phyloP scores from a whole-genome alignment of 1,140 invertebrate genomes.

The Callitettix versicolor region DNA sequence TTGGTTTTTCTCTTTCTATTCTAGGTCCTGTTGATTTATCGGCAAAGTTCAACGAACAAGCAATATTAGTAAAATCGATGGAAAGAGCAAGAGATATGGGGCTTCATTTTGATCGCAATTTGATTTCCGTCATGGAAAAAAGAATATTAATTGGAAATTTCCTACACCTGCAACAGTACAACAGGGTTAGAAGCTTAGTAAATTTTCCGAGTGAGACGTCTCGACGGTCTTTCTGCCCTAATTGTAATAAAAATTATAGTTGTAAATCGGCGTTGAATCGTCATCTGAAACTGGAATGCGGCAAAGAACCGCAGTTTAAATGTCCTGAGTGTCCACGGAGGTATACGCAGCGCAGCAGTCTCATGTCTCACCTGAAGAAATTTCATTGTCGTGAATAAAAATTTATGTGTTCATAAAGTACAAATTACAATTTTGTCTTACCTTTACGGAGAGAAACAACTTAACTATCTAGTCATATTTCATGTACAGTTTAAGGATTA shows the following conservation, averaged over 20 bases:
- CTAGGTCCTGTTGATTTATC: no score
- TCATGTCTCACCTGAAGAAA: slow-evolving; percentile 15
- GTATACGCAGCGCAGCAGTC: slow-evolving; percentile 15
- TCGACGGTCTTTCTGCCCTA: slow-evolving; percentile 14
- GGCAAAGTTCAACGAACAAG: no score
- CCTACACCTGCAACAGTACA: slow-evolving; percentile 3
- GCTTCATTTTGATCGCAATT: slow-evolving; percentile 3
- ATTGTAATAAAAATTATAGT: slow-evolving; percentile 34
- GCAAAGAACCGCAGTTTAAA: slow-evolving; percentile 15
- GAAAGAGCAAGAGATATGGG: no score
- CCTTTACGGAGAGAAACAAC: no score
- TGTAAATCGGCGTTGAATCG: slow-evolving; percentile 35
- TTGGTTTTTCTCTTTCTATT: no score
- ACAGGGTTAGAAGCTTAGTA: neutral
- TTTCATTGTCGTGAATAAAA: slow-evolving; percentile 7
- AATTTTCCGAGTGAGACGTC: neutral
- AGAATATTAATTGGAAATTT: slow-evolving; percentile 6
- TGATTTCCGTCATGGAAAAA: slow-evolving; percentile 9
- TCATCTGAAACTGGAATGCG: slow-evolving; percentile 34
- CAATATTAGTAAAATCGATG: no score
- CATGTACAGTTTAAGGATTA: no score
- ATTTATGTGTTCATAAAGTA: slow-evolving; percentile 13
- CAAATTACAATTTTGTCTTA: neutral
- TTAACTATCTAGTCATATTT: no score
- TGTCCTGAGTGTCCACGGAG: slow-evolving; percentile 14